Base-by-base conservation (phyloP, 2,888 invertebrate genomes). In the Aphidoletes aphidimyza region DNA sequence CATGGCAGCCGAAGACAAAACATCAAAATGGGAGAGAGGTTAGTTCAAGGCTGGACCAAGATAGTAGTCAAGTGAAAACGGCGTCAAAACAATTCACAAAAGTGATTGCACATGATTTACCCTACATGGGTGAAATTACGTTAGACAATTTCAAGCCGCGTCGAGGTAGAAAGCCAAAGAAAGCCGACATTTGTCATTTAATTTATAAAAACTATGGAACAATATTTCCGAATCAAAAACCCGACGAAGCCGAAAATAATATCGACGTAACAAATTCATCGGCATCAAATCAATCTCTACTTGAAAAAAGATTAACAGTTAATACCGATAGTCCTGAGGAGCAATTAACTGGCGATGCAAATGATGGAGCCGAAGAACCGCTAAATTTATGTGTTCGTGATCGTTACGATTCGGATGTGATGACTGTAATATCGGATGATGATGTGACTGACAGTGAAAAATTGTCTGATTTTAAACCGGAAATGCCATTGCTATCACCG, bases 51-150 rank as follows among this genome's bases (percentile, higher is more conserved):
- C 30, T 89, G 90, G 0, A n/a, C 88, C 86, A 85, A 87, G 85
- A 87, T 88, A 90, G n/a, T 49, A 84, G 36, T 36, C 30, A 69
- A 22, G n/a, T 19, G 22, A 83, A 83, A 36, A 42, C 90, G 34
- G 26, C n/a, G 11, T 37, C 83, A 47, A 39, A 37, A 26, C 26
- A 54, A 84, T 17, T 87, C 89, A 91, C 85, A 37, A 84, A 91
- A 86, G 91, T 93, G 37, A 92, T 95, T 86, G 94, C 94, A 81
- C 96, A 95, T 81, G 96, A 97, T 88, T 90, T 97, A 83, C 97
- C 97, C 0, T 97, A 96, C 89, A 97, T 97, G 96, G 97, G 97
- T 0, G 97, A 97, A 89, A 96, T 97, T 92, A 96, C 96, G 0
- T 89, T 97, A 85, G 96, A 96, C 88, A 96, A 97, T 89, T 95